Evolutionary conservation across 2,888 invertebrate species (phyloP).

Genomic region (Autographa gamma): DNA sequence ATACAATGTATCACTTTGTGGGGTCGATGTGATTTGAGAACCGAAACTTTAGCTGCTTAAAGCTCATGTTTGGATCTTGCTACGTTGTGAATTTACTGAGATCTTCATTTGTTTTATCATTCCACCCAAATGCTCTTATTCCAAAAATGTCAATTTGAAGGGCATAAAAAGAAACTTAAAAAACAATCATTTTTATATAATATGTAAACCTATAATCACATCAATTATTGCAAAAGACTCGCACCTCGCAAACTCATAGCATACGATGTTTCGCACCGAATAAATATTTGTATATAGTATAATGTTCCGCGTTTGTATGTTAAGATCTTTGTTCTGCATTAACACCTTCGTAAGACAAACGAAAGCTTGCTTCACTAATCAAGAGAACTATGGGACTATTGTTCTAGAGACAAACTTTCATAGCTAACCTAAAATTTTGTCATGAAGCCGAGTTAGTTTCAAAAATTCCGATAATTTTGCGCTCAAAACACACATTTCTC

Average conservation of each 20-base stretch:
- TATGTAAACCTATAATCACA: neutral
- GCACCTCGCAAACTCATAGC: neutral
- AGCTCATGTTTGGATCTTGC: too few relatives aligned
- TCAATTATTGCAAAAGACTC: neutral
- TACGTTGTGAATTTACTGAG: too few relatives aligned
- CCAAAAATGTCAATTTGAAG: too few relatives aligned
- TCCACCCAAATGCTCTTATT: too few relatives aligned
- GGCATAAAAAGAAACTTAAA: too few relatives aligned
- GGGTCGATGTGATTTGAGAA: too few relatives aligned
- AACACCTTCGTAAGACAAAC: neutral
- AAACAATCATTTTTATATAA: too few relatives aligned
- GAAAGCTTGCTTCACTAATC: neutral
- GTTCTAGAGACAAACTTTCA: neutral
- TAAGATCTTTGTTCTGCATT: neutral
- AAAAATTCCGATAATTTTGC: neutral
- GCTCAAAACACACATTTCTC: neutral
- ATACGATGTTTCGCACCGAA: neutral
- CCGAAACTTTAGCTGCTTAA: too few relatives aligned
- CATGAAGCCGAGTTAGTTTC: too few relatives aligned
- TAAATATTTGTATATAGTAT: neutral
- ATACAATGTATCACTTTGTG: neutral
- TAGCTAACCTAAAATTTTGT: neutral
- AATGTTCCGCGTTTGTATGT: slow-evolving; percentile 6
- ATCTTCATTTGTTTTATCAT: too few relatives aligned
- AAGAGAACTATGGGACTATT: neutral